Conservation (phyloP, 2,888 invertebrate species). For the Ormyrus thymus region DNA sequence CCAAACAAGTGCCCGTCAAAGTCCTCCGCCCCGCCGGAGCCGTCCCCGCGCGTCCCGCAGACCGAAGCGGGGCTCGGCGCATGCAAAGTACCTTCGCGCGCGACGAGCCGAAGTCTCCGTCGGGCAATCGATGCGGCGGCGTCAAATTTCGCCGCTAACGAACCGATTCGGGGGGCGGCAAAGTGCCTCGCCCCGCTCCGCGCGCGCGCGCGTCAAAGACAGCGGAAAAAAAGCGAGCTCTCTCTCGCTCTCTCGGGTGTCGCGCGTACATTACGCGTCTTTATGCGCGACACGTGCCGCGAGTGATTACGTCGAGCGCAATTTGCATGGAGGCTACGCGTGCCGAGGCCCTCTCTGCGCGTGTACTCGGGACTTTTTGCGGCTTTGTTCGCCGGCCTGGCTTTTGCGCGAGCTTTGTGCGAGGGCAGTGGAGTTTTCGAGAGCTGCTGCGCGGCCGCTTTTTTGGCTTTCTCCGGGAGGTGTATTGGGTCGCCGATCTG, state of each 20-base stretch:
- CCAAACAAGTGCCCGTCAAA: no score
- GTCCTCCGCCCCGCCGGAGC: no score
- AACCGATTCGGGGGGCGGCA: not conserved
- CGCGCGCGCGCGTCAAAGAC: no score
- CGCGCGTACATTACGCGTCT: not conserved
- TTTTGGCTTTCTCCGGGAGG: no score
- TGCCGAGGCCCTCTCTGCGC: not conserved
- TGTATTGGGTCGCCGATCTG: no score
- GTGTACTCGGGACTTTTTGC: slow-evolving; percentile 17
- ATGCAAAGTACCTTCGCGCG: not conserved
- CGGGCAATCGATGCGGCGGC: not conserved
- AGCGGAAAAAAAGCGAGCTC: no score
- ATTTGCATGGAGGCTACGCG: slow-evolving; percentile 29
- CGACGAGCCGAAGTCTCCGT: not conserved
- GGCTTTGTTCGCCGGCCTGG: slow-evolving; percentile 11
- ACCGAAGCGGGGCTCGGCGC: not conserved
- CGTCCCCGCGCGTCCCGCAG: not conserved
- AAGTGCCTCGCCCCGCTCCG: no score
- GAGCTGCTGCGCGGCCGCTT: no score
- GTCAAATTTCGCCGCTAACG: slow-evolving; percentile 2
- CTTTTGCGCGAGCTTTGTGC: no score
- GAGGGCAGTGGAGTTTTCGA: no score
- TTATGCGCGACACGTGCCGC: slow-evolving; percentile 37
- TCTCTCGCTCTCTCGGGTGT: no score
- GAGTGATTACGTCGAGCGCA: slow-evolving; percentile 19